Evolutionary conservation across 2,888 invertebrate genomes (phyloP).

Genomic region (Brenthis hecate): DNA sequence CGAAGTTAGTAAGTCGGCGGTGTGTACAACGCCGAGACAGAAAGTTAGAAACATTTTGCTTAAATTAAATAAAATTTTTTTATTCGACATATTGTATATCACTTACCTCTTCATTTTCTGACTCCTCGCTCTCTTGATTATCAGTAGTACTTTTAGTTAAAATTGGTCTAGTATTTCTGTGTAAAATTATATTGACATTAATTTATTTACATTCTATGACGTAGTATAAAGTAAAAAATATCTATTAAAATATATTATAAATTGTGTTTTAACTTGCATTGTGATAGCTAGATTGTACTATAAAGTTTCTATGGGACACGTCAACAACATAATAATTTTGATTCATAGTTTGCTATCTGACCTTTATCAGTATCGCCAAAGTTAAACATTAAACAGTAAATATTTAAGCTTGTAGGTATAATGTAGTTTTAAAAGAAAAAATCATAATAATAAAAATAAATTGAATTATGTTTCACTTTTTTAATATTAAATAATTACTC

Average conservation of each 20-base stretch:
- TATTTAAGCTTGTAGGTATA: no score
- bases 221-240: no score
- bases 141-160: conserved; percentile 13
- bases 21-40: not conserved
- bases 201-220: not conserved
- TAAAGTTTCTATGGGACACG: not conserved
- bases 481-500: not conserved
- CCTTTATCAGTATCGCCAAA: not conserved
- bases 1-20: not conserved
- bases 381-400: no score
- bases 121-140: conserved; percentile 34
- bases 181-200: not conserved
- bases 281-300: not conserved
- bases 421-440: not conserved
- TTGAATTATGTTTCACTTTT: not conserved
- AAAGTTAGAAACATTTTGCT: not conserved
- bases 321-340: not conserved
- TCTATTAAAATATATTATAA: no score
- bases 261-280: not conserved
- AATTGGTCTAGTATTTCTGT: conserved; percentile 18
- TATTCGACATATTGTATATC: no score
- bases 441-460: not conserved
- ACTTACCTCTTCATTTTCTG: conserved; percentile 33
- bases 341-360: conserved; percentile 2
- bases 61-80: not conserved